Evolutionary conservation across 2,888 invertebrate species (phyloP), one percentile per base, ranked within the genome.

Genomic region (Acheta domesticus): DNA sequence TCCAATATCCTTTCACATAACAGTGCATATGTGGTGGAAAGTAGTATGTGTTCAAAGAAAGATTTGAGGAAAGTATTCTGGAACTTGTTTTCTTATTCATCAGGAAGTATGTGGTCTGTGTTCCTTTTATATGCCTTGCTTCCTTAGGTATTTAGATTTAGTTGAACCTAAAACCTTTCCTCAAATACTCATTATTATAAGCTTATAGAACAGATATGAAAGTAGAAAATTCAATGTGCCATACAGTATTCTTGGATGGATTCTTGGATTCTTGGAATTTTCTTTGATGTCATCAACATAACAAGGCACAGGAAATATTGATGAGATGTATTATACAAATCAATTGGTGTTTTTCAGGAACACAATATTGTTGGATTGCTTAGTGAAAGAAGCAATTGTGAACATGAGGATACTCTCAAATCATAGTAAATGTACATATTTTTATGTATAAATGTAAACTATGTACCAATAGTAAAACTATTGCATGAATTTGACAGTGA

Each of bases 181-280:
- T 62, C 16, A 62, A 62, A 62, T 62, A 62, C 62, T 62, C 62
- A 62, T 62, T 62, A 62, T 5, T 20, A n/a, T 48, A 48, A 74
- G 78, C 74, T 48, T 78, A 78, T 62, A 77, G 36, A 36, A 36
- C 36, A 36, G 8, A 36, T 36, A 62, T 16, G 50, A 36, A 14
- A 77, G 48, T 19, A 75, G 12, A 74, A 16, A 74, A 74, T 76
- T 80, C 77, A 49, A 79, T 77, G 80, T 80, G 80, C 80, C 80
- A 80, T 80, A 80, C 80, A 80, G 80, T 80, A 80, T 80, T 80
- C 74, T 48, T 48, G 48, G n/a, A n/a, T 77, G 36, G 48, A 23
- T 74, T 36, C 48, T 23, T 23, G 23, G 23, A 23, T 23, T 23
- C n/a, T 23, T 79, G 79, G 75, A 76, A 76, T 76, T 79, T 76